Evolutionary conservation across 2,888 invertebrate genomes (phyloP), one percentile per base, ranked within the genome.

Genomic region (Plusia festucae): DNA sequence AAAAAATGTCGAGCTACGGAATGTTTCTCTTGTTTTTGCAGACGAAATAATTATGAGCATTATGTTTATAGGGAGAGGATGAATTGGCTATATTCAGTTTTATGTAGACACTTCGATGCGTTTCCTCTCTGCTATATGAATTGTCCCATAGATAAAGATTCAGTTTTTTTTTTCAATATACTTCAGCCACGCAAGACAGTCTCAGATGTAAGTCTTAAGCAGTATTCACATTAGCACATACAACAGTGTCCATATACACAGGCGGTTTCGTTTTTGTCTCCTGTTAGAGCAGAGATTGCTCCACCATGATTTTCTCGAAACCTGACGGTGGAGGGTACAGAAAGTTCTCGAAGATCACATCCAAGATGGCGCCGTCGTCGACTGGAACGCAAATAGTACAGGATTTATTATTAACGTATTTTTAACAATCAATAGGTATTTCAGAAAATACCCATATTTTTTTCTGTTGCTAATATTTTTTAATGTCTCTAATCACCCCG

Each of bases 321-420:
- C 99, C 99, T 58, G 96, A 95, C 0, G 98, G 98, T 44, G 98
- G 97, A 0, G 97, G 96, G 88, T 98, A 97, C 76, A 97, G 96
- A 90, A 99, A 99, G 88, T 97, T 97, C 81, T 98, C 98, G 90
- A 99, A 96, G 84, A 98, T 97, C 75, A 99, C 97, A 92, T 99
- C 99, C 93, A 99, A 91, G 81, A 99, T 99, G 30, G 99, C 99
- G 78, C 99, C 99, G 90, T 99, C 99, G 86, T 99, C 99, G 85
- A 99, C 99, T 98, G 95, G 65, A 96, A 85, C 22, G 53, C 44
- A 55, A 49, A 54, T 44, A 30, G 30, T 30, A 24, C 2, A 24
- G 24, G 2, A 24, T 24, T 24, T 24, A 24, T 24, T 3, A 24
- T 3, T 24, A 24, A 24, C 2, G 24, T 24, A 24, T 24, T 24